Percentiles rank a stretch among this genome's conserved stretches.
Evolutionary conservation across 2,797 vertebrate genomes (phyloP).

Genomic region (Gambelia wislizenii): DNA sequence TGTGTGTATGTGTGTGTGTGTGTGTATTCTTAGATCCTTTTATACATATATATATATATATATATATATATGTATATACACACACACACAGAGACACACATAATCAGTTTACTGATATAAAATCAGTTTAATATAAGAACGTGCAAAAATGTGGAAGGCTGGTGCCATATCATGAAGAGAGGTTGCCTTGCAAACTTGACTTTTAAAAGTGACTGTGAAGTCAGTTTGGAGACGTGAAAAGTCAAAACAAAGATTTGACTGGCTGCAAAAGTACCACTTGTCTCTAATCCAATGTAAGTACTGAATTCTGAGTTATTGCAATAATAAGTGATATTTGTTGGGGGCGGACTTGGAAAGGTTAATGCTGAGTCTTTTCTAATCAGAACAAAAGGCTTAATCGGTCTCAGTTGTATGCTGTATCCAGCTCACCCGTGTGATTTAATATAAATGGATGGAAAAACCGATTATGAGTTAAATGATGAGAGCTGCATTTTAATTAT

Average conservation of each 20-base stretch:
- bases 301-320: background rate
- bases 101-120: too few species aligned
- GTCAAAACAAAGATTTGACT: background rate
- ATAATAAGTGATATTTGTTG: background rate
- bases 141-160: too few species aligned
- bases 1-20: too few species aligned
- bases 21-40: too few species aligned
- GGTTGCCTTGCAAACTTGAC: too few species aligned
- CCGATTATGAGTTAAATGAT: background rate
- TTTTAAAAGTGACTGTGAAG: background rate
- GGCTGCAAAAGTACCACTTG: background rate
- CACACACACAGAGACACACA: too few species aligned
- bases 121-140: too few species aligned
- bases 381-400: slow-evolving; percentile 3
- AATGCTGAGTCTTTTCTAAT: background rate
- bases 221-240: background rate
- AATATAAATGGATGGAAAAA: background rate
- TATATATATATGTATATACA: too few species aligned
- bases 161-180: background rate
- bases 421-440: background rate
- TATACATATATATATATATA: too few species aligned
- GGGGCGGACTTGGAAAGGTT: background rate
- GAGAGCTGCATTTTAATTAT: background rate
- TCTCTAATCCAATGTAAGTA: background rate
- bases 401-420: background rate